phyloP scores from a whole-genome alignment of 2,797 vertebrate species.

The Luscinia luscinia region DNA sequence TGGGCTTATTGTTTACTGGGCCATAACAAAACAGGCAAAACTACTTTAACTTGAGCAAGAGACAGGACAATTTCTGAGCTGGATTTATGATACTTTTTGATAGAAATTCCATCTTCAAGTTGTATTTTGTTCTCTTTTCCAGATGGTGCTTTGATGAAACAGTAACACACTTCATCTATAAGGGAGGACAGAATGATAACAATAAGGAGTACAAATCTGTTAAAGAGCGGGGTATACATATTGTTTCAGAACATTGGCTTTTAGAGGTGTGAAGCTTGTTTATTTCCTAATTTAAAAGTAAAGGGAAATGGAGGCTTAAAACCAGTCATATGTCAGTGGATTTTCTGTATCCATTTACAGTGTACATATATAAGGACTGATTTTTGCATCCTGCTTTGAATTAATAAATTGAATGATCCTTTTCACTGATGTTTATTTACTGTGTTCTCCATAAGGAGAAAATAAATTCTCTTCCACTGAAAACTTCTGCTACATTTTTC shows the following conservation, averaged over 20 bases:
- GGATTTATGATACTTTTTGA: neutral
- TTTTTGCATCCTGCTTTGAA: neutral
- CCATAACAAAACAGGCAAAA: neutral
- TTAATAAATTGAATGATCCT: neutral
- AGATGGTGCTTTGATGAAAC: conserved; percentile 96
- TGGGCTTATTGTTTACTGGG: neutral
- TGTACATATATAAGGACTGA: neutral
- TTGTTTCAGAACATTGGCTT: conserved; percentile 96
- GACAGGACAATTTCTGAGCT: neutral
- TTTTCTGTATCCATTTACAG: neutral
- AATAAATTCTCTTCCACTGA: neutral
- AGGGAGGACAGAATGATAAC: conserved; percentile 91
- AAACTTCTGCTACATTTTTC: neutral
- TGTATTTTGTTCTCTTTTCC: conserved; percentile 32
- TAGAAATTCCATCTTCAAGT: neutral
- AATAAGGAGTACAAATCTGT: conserved; percentile 92
- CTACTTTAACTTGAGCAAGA: neutral
- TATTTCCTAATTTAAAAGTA: neutral
- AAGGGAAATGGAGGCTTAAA: neutral
- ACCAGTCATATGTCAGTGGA: neutral
- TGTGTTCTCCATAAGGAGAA: neutral
- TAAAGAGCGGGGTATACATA: conserved; percentile 89
- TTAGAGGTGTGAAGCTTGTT: conserved; percentile 82
- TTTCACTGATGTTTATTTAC: neutral
- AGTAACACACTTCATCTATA: conserved; percentile 97